Conservation (phyloP, 2,797 vertebrate genomes). For the Atherinosoma microstoma region DNA sequence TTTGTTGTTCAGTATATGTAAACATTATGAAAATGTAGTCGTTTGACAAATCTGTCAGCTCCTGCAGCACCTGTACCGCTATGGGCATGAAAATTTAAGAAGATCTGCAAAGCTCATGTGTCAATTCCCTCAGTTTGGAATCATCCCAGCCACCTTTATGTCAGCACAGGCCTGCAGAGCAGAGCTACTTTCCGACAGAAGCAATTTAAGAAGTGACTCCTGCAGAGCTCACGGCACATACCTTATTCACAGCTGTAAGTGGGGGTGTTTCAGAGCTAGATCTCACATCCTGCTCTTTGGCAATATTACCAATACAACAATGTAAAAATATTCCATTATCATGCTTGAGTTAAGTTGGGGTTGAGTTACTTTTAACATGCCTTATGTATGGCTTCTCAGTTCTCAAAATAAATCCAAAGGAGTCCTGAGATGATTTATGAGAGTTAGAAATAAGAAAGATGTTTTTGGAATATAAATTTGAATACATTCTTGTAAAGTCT, state of each 20-base stretch:
- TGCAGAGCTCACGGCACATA: background rate
- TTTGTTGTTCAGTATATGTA: constrained; percentile 3
- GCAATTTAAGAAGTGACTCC: background rate
- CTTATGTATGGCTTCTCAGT: background rate
- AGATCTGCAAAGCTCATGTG: constrained; percentile 6
- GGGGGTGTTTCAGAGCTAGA: background rate
- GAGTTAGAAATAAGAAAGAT: background rate
- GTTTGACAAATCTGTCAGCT: constrained; percentile 35
- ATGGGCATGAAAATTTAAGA: constrained; percentile 22
- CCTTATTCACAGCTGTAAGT: background rate
- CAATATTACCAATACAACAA: background rate
- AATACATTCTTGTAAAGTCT: too few relatives aligned
- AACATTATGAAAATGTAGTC: constrained; percentile 7
- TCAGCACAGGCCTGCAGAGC: background rate
- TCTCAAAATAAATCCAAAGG: background rate
- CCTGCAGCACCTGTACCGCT: constrained; percentile 12
- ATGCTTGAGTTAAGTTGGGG: background rate
- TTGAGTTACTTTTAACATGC: background rate
- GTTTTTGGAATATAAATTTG: too few relatives aligned
- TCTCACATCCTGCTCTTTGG: background rate
- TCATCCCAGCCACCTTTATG: constrained; percentile 3
- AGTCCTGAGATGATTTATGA: background rate
- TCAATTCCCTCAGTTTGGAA: constrained; percentile 9
- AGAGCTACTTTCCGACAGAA: constrained; percentile 1
- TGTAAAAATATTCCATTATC: background rate